Conservation (phyloP, 92 coral and sea anemone genomes). For the Parazoanthus atlanticus region DNA sequence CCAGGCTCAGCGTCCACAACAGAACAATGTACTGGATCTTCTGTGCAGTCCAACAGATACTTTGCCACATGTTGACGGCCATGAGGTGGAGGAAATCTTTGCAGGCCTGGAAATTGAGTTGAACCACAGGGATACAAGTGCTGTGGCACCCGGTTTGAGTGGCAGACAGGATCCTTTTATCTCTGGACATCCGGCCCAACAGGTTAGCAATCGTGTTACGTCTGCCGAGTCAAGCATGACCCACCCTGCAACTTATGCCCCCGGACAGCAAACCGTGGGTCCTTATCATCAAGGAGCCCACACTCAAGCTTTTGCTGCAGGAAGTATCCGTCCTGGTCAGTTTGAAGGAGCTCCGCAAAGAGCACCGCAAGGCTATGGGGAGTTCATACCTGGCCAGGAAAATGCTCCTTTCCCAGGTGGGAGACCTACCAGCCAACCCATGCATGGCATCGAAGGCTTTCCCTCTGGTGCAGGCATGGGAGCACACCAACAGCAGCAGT, state of each 20-base stretch:
- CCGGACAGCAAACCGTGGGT: slow-evolving; percentile 52
- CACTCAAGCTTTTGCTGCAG: slow-evolving; percentile 47
- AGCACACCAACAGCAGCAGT: slow-evolving; percentile 39
- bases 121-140: slow-evolving; percentile 60
- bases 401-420: slow-evolving; percentile 18
- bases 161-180: slow-evolving; percentile 60
- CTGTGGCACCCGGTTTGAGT: slow-evolving; percentile 51
- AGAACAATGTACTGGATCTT: slow-evolving; percentile 81
- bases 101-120: slow-evolving; percentile 90
- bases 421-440: slow-evolving; percentile 35
- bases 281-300: slow-evolving; percentile 41
- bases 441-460: slow-evolving; percentile 54
- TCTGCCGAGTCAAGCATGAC: slow-evolving; percentile 48
- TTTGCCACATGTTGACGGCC: slow-evolving; percentile 94
- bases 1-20: slow-evolving; percentile 64
- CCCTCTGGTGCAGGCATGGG: slow-evolving; percentile 45
- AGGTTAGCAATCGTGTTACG: slow-evolving; percentile 43
- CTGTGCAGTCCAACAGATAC: slow-evolving; percentile 74
- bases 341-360: slow-evolving; percentile 24
- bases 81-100: slow-evolving; percentile 96
- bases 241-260: slow-evolving; percentile 32
- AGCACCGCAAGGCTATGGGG: slow-evolving; percentile 28
- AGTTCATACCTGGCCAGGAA: slow-evolving; percentile 24
- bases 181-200: slow-evolving; percentile 46
- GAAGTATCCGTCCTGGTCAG: slow-evolving; percentile 21